Base-by-base conservation (phyloP, 2,113 vertebrate species). In the Bucco capensis region DNA sequence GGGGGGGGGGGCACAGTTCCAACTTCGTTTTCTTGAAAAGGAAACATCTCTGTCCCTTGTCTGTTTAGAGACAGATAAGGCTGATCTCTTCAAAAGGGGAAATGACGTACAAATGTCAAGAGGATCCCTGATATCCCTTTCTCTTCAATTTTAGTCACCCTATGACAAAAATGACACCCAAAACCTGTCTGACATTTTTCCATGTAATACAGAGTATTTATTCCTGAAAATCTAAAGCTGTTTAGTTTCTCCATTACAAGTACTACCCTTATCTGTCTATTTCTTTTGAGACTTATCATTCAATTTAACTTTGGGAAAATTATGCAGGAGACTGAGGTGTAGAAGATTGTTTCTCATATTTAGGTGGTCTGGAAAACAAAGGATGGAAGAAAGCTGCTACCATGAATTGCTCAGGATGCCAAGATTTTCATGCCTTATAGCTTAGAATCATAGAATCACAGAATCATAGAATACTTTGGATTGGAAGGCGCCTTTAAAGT, bases 321-420 rank as follows among this genome's bases (percentile, higher is more conserved):
- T 72, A 56, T 40, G 21, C 24, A 49, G 35, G 54, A 24, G 8
- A 12, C 46, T 64, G 49, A 61, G 17, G 5, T 76, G 14, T 54
- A 40, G 23, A 91, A 78, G 38, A 37, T 31, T 78, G 11, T 4
- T 50, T 81, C 46, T 54, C 42, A 2, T 47, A 30, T 71, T 40
- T 73, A 58, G 6, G 12, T 57, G 14, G 4, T 72, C 21, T 91
- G 49, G 12, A 67, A 89, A 17, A 72, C 11, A 8, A 81, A 90
- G 10, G 19, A 18, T 62, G 14, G 33, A 64, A 76, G 9, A 58
- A 5, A 14, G 19, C 22, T 86, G 22, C 31, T 76, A 21, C 18
- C 4, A 10, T 71, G 47, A 66, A 9, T 14, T 0, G 0, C 54
- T 86, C 37, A 62, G 31, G 1, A 1, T 64, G 6, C 77, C 37